Conservation (phyloP, 1,140 invertebrate species). For the Plodia interpunctella region DNA sequence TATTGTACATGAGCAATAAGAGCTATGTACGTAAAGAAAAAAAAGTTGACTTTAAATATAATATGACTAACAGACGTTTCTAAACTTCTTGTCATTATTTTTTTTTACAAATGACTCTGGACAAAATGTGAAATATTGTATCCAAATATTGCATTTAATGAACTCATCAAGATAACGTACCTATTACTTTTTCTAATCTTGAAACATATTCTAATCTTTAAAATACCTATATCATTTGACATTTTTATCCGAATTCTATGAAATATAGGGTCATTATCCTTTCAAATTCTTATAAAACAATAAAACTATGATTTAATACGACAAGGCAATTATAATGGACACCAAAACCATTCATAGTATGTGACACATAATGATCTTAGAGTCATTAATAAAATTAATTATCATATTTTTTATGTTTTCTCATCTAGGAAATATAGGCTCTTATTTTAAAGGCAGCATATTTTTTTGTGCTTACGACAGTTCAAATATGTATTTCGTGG, state of each 20-base stretch:
- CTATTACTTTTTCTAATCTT: no score
- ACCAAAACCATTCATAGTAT: neutral
- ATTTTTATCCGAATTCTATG: neutral
- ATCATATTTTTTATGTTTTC: neutral
- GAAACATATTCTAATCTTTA: neutral
- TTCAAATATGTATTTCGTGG: no score
- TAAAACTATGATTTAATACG: conserved; percentile 13
- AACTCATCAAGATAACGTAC: neutral
- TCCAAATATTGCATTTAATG: no score
- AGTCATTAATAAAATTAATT: conserved; percentile 2
- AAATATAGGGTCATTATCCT: neutral
- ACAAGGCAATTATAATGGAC: conserved; percentile 9
- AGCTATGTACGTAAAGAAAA: no score
- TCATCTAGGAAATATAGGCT: neutral
- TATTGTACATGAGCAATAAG: no score
- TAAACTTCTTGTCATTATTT: no score
- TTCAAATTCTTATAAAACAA: conserved; percentile 3
- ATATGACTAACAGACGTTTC: no score
- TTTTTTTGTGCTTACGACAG: no score
- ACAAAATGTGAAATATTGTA: no score
- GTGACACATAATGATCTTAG: neutral
- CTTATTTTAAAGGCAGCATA: neutral
- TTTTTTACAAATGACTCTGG: no score
- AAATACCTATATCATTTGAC: neutral
- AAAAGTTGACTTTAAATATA: no score